These are phyloP conservation scores for Trichogramma dendrolimi DNA, from an alignment of 2,888 invertebrate species.

Conservation along the genomic window DNA sequence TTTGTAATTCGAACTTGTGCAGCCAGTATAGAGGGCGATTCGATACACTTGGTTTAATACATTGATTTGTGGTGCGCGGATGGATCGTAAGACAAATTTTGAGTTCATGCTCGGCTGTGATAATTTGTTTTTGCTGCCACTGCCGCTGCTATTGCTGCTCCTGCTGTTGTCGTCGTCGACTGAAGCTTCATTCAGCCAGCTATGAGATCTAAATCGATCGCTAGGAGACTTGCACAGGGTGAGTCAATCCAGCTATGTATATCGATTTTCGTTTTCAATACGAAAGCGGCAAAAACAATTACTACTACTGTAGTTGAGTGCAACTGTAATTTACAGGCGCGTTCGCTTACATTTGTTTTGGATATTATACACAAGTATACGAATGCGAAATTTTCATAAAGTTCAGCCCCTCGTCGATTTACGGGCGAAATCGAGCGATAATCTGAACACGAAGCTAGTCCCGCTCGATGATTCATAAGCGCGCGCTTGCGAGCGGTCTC, in stretches of 20 bases:
- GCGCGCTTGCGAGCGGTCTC: too few relatives aligned
- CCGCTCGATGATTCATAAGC: too few relatives aligned
- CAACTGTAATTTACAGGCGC: too few relatives aligned
- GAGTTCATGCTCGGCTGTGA: neutral
- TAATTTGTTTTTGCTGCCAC: too few relatives aligned
- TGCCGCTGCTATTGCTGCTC: slow-evolving; percentile 39
- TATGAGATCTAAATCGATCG: slow-evolving; percentile 72
- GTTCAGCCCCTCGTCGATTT: too few relatives aligned
- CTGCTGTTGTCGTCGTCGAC: slow-evolving; percentile 37
- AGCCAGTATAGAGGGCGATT: neutral
- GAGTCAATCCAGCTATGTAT: slow-evolving; percentile 41
- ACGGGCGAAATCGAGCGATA: too few relatives aligned
- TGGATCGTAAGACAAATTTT: slow-evolving; percentile 45
- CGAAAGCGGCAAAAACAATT: too few relatives aligned
- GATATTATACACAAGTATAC: too few relatives aligned
- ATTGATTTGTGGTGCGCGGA: slow-evolving; percentile 32
- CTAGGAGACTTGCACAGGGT: slow-evolving; percentile 70
- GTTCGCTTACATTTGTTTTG: too few relatives aligned
- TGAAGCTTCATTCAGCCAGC: slow-evolving; percentile 40
- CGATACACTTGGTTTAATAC: neutral
- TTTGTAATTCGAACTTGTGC: neutral
- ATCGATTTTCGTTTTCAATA: neutral
- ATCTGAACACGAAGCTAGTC: too few relatives aligned
- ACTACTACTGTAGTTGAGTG: too few relatives aligned
- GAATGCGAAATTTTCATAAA: too few relatives aligned